Evolutionary conservation across 2,888 invertebrate genomes (phyloP).

Genomic region (Polyploca ridens): DNA sequence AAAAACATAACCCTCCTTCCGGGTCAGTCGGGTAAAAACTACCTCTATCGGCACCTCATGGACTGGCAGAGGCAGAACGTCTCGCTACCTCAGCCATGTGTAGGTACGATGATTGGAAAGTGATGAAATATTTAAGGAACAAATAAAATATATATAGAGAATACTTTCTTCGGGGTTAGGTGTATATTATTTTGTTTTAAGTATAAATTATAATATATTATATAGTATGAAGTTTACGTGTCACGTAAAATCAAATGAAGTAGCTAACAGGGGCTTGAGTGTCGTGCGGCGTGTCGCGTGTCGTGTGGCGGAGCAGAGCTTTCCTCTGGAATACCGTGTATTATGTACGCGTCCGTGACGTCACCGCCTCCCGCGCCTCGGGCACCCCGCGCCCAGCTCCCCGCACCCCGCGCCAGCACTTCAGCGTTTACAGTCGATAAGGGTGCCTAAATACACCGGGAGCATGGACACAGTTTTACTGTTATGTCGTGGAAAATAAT

Average conservation of each 20-base stretch:
- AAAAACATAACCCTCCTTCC: too few species aligned
- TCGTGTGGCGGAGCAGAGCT: neutral
- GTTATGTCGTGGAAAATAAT: neutral
- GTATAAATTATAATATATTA: neutral
- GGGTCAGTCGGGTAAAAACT: too few species aligned
- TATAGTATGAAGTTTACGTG: neutral
- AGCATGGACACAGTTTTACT: slow-evolving; percentile 22
- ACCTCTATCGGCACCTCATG: too few species aligned
- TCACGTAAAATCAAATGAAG: neutral
- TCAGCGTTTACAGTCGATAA: slow-evolving; percentile 44
- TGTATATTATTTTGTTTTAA: too few species aligned
- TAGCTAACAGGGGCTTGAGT: neutral
- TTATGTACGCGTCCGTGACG: slow-evolving; percentile 11
- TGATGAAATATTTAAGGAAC: too few species aligned
- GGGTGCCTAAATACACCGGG: slow-evolving; percentile 29
- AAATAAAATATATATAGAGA: too few species aligned
- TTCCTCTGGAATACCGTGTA: neutral
- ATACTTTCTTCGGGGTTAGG: too few species aligned
- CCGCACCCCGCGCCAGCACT: slow-evolving; percentile 20
- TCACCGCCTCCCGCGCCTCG: slow-evolving; percentile 4
- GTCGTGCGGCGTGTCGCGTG: neutral
- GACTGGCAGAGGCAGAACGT: too few species aligned
- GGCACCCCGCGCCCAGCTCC: slow-evolving; percentile 15
- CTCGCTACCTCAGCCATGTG: too few species aligned
- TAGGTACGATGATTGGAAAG: too few species aligned